Evolutionary conservation across 2,888 invertebrate species (phyloP).

Genomic region (Chloroclysta siterata): DNA sequence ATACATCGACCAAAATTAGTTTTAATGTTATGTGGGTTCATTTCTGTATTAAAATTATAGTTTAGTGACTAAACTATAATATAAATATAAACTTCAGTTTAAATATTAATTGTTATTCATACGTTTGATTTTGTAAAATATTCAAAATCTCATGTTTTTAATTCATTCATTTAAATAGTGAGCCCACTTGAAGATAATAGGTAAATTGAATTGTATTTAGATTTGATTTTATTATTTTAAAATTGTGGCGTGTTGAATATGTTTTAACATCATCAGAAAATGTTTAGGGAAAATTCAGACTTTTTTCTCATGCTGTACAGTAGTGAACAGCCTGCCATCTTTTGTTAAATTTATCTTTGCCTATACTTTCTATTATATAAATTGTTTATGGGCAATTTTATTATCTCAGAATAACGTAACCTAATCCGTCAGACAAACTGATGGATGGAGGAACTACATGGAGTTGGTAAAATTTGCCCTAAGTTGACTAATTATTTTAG

Average conservation of each 20-base stretch:
- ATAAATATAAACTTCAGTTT: no score
- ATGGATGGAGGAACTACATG: no score
- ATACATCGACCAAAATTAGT: conserved; percentile 54
- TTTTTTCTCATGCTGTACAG: neutral
- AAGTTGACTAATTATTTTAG: no score
- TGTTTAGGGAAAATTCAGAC: no score
- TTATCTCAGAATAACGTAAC: conserved; percentile 12
- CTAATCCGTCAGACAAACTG: no score
- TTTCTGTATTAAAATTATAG: conserved; percentile 5
- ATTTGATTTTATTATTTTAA: neutral
- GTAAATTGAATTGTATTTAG: no score
- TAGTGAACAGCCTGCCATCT: conserved; percentile 12
- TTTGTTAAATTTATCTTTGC: conserved; percentile 10
- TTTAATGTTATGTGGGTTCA: conserved; percentile 29
- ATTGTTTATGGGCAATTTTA: conserved; percentile 20
- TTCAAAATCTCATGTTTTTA: neutral
- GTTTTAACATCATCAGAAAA: no score
- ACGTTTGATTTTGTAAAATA: no score
- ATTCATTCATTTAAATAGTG: neutral
- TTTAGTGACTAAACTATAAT: neutral
- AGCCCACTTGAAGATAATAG: neutral
- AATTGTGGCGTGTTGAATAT: neutral
- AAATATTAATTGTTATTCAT: no score
- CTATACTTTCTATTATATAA: conserved; percentile 23
- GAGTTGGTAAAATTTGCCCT: no score